Conservation (phyloP, 1,140 invertebrate genomes). For the Nephila pilipes region DNA sequence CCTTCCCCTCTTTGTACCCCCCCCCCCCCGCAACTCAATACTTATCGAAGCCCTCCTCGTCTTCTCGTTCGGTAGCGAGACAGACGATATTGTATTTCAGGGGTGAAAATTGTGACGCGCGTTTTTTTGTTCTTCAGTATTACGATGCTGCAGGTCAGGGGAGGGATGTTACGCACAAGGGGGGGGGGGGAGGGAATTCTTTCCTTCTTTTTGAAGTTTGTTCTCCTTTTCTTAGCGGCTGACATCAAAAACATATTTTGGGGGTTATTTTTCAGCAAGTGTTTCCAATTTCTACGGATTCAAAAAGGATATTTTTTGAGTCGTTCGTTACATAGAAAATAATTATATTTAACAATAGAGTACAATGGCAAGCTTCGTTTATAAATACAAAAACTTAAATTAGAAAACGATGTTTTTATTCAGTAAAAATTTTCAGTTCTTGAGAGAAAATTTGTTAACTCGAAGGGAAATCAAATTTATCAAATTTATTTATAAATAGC, state of each 20-base stretch:
- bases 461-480: too few relatives aligned
- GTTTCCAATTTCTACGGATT: background rate
- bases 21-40: background rate
- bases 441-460: too few relatives aligned
- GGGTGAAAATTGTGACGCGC: constrained; percentile 13
- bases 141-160: background rate
- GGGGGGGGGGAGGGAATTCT: too few relatives aligned
- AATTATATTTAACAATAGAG: too few relatives aligned
- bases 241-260: constrained; percentile 55
- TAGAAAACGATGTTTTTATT: too few relatives aligned
- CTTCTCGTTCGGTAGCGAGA: constrained; percentile 10
- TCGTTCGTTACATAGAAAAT: background rate
- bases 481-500: too few relatives aligned
- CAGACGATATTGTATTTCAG: constrained; percentile 30
- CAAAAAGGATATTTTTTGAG: background rate
- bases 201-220: background rate
- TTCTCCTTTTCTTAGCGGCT: background rate
- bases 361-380: too few relatives aligned
- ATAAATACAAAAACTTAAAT: too few relatives aligned
- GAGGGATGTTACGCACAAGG: background rate
- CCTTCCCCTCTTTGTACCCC: background rate
- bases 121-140: constrained; percentile 19
- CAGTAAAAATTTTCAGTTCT: too few relatives aligned
- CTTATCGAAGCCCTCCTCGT: background rate
- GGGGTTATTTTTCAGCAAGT: background rate